Base-by-base conservation (phyloP, 2,797 vertebrate species). In the Sternotherus odoratus region DNA sequence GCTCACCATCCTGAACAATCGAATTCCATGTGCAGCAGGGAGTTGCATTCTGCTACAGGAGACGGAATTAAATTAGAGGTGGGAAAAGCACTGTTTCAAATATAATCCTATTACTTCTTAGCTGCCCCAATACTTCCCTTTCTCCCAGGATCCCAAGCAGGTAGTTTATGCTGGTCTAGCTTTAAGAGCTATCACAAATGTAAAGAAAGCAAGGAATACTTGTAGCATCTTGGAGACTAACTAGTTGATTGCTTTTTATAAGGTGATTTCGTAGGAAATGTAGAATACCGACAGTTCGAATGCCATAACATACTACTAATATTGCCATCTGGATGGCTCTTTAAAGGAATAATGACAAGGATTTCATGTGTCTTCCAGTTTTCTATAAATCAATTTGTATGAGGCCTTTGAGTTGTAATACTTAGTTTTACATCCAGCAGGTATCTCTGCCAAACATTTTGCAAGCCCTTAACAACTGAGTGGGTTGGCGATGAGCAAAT, bases 331-430 rank as follows among this genome's bases (percentile, higher is more conserved):
- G 85, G 78, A 23, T 11, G 89, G 13, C 0, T 0, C 16, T 89
- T 63, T 79, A 0, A 30, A 49, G 56, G 63, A 57, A 0, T 50
- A 56, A 24, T 1, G 2, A 19, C 66, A 23, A 63, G 81, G 36
- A 56, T 43, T 30, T 9, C 9, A 12, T 28, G 0, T 43, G 12
- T 48, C 15, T 57, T 66, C 69, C 80, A 33, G 49, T 19, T 0
- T 10, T 28, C 2, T 10, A 0, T 3, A 0, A 75, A 1, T 28
- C 33, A 0, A 0, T 48, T 54, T 57, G 57, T 30, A 2, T 4
- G 82, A 56, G 5, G 15, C 85, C 75, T 4, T 9, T 66, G 24
- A 60, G 57, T 30, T 66, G 36, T 6, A 1, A 4, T 1, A 39
- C 54, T 3, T 66, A 33, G 4, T 16, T 89, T 75, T 69, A 80